Evolutionary conservation across 2,888 invertebrate species (phyloP).

Genomic region (Drosophila emarginata): DNA sequence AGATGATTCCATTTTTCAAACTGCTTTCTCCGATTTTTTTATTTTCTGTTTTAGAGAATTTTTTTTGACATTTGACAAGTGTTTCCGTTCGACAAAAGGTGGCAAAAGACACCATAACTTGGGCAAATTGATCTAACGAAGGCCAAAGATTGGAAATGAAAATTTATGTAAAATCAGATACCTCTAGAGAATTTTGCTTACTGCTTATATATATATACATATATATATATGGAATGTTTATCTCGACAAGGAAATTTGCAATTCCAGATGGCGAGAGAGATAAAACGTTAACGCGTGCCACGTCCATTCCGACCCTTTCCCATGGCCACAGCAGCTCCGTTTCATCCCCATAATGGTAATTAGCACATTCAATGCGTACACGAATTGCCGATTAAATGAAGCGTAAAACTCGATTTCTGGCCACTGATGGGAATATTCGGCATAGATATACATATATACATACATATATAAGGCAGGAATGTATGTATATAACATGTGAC

Average conservation of each 20-base stretch:
- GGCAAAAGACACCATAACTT: slow-evolving; percentile 41
- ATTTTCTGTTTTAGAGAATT: neutral
- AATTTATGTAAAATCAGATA: slow-evolving; percentile 48
- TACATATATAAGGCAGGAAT: neutral
- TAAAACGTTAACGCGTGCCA: slow-evolving; percentile 41
- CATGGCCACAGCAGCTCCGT: neutral
- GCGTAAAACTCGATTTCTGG: slow-evolving; percentile 53
- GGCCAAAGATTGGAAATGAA: neutral
- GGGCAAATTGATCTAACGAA: neutral
- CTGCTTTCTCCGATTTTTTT: slow-evolving; percentile 36
- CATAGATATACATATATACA: too few relatives aligned
- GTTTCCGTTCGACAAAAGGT: slow-evolving; percentile 65
- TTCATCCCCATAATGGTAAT: slow-evolving; percentile 38
- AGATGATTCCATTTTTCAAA: slow-evolving; percentile 68
- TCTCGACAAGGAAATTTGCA: neutral
- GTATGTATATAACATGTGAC: neutral
- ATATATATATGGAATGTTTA: too few relatives aligned
- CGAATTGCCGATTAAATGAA: slow-evolving; percentile 61
- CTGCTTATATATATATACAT: neutral
- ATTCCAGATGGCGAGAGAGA: slow-evolving; percentile 21
- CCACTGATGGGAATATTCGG: slow-evolving; percentile 13
- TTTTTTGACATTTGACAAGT: slow-evolving; percentile 74
- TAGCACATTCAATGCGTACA: slow-evolving; percentile 39
- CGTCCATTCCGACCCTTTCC: neutral
- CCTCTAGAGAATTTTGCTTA: slow-evolving; percentile 1